Conservation (phyloP, 2,113 vertebrate species). For the Aleadryas rufinucha region DNA sequence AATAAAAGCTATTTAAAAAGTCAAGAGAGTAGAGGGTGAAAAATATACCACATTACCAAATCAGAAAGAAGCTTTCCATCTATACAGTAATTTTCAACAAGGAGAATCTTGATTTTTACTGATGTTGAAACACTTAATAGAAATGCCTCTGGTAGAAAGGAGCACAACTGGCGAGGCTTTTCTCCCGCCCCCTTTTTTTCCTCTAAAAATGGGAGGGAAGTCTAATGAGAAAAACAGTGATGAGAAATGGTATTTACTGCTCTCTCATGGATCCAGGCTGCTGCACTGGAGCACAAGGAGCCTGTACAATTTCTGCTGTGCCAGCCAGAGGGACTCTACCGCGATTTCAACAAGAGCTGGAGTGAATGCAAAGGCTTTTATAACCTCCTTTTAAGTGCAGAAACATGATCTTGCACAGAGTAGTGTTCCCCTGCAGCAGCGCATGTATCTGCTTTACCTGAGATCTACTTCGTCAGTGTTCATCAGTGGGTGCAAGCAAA, state of each 20-base stretch:
- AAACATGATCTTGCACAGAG: not conserved
- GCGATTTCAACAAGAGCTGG: not conserved
- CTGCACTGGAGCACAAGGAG: not conserved
- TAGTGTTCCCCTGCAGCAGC: not conserved
- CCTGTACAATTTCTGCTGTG: accelerated
- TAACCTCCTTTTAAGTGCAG: not conserved
- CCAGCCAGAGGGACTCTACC: not conserved
- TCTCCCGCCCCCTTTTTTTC: not conserved
- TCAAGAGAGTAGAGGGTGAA: not conserved
- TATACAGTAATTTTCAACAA: not conserved
- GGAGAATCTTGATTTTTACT: not conserved
- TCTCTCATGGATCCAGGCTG: not conserved
- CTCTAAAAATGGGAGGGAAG: not conserved
- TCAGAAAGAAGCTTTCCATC: not conserved
- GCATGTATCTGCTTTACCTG: not conserved
- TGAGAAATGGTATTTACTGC: not conserved
- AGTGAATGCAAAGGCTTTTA: not conserved
- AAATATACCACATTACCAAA: not conserved
- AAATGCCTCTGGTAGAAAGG: not conserved
- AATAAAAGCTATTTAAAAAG: not conserved
- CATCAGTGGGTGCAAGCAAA: not conserved
- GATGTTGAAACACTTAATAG: not conserved
- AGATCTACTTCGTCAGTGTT: not conserved
- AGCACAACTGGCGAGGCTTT: not conserved
- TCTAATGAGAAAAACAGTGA: not conserved